Evolutionary conservation across 2,113 vertebrate species (phyloP), one percentile per base, ranked within the genome.

Genomic region (Synchiropus splendidus): DNA sequence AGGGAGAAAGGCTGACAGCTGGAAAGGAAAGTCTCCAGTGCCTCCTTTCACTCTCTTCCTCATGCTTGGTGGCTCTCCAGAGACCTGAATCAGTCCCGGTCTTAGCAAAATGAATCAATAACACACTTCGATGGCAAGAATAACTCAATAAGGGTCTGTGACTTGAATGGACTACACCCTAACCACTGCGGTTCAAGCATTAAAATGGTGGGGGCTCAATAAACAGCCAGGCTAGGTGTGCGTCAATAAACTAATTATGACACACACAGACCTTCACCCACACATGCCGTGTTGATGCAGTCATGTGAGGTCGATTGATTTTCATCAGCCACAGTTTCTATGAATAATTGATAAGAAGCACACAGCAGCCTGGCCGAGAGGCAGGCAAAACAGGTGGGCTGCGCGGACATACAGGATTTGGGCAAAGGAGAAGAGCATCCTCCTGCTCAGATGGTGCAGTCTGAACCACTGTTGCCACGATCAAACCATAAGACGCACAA

Each of bases 101-200:
- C 45, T 16, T 21, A 63, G 31, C 45, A 41, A 47, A 66, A 57
- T 70, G 60, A 67, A 74, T 77, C 75, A 59, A 75, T 72, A 60
- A 60, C 40, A 35, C 54, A 48, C 61, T 54, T 45, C 34, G 39
- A 35, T 45, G 42, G 52, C 48, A 68, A 42, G 40, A 63, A 52
- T 38, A 39, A 67, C 60, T 77, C 59, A 64, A 72, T 70, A 57
- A 60, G 13, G 30, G 47, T 48, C 35, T 18, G 43, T 38, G 45
- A 36, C 55, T 49, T 41, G 15, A 59, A 70, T 9, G 31, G 45
- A 53, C 55, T 39, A 44, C 61, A 35, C 48, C 51, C 38, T 17
- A 13, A 34, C 36, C 10, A 10, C 32, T 0, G 12, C 27, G 16
- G 31, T 32, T 32, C 11, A 3, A 37, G 32, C 10, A 40, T 10